Evolutionary conservation across 2,113 vertebrate genomes (phyloP).

Genomic region (Motacilla tschutschensis): DNA sequence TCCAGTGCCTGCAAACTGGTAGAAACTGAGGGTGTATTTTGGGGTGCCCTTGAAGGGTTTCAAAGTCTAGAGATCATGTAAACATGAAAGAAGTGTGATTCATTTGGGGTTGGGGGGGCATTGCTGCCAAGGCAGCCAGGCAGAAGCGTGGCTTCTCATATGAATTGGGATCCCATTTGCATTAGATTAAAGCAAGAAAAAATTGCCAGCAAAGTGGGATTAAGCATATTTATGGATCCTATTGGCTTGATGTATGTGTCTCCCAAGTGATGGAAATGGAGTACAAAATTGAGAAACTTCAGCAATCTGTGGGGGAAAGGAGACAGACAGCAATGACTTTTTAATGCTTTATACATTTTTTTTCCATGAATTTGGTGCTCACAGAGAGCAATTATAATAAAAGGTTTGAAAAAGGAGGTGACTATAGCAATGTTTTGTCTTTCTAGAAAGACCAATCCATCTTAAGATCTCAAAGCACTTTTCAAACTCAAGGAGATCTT

Average conservation of each 20-base stretch:
- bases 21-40: neutral
- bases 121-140: neutral
- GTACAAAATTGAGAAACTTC: slow-evolving; percentile 15
- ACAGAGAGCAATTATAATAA: neutral
- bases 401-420: neutral
- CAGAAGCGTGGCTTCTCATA: neutral
- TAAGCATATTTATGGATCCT: slow-evolving; percentile 29
- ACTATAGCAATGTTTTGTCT: neutral
- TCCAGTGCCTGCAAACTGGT: neutral
- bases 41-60: neutral
- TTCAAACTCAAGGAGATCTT: neutral
- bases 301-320: neutral
- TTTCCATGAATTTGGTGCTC: neutral
- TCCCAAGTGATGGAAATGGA: slow-evolving; percentile 3
- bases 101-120: neutral
- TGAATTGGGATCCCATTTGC: neutral
- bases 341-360: neutral
- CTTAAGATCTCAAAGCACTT: neutral
- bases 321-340: slow-evolving; percentile 18
- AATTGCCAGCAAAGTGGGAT: slow-evolving; percentile 10
- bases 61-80: neutral
- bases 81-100: neutral
- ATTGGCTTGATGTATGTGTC: neutral
- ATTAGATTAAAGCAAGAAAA: slow-evolving; percentile 18
- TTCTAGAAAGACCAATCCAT: neutral